A percentile compares a stretch with the other conserved stretches of the same genome.
Conservation (phyloP, 2,797 vertebrate genomes). For the Coreius guichenoti region DNA sequence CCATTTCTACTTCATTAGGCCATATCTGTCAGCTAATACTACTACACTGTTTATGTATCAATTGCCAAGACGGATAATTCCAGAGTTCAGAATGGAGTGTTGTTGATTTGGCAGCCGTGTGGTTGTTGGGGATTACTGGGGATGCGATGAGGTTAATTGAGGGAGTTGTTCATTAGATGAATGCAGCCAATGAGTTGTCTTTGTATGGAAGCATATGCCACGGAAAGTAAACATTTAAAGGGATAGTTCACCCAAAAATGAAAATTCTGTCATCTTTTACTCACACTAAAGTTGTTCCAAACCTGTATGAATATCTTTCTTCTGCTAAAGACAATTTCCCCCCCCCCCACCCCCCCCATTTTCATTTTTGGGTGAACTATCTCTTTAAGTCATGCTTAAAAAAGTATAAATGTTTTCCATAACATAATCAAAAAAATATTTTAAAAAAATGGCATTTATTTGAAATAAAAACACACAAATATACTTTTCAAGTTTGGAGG, state of each 20-base stretch:
- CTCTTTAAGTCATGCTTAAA: not conserved
- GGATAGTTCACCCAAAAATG: not conserved
- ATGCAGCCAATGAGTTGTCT: not conserved
- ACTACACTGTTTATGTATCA: slow-evolving; percentile 74
- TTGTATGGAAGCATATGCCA: not conserved
- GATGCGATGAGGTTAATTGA: slow-evolving; percentile 33
- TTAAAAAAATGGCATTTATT: not conserved
- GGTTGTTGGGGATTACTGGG: slow-evolving; percentile 46
- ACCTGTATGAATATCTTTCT: not conserved
- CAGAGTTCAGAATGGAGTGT: slow-evolving; percentile 57
- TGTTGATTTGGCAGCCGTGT: slow-evolving; percentile 48
- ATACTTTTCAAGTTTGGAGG: not conserved
- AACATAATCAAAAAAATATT: not conserved
- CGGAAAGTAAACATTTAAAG: not conserved
- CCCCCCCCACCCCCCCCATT: too few species aligned
- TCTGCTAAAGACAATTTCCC: not conserved
- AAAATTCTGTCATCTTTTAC: not conserved
- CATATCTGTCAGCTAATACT: slow-evolving; percentile 65
- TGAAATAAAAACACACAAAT: not conserved
- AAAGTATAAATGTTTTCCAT: not conserved
- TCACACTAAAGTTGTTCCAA: not conserved
- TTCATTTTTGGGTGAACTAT: not conserved
- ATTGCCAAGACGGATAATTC: slow-evolving; percentile 70
- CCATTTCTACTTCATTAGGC: slow-evolving; percentile 80
- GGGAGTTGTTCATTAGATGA: slow-evolving; percentile 7